Percentiles rank a stretch among this genome's conserved stretches.
Evolutionary conservation across 2,113 vertebrate genomes (phyloP).

Genomic region (Lophotis ruficrista): DNA sequence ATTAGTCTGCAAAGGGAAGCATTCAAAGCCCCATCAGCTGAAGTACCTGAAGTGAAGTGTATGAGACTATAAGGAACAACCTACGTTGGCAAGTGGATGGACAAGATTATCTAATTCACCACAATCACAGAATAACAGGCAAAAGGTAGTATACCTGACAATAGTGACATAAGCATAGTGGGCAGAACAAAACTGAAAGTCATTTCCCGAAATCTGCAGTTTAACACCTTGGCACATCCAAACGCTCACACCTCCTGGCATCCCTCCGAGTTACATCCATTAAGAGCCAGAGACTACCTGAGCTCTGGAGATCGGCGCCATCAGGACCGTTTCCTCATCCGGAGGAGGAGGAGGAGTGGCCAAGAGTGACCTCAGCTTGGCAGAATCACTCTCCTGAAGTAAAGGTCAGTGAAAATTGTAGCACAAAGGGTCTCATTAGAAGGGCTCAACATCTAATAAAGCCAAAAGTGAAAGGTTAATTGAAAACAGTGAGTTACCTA

Average conservation of each 20-base stretch:
- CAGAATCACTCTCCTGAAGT: not conserved
- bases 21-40: not conserved
- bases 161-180: accelerated
- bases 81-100: accelerated
- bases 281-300: not conserved
- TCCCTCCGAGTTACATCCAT: not conserved
- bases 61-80: not conserved
- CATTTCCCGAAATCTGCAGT: not conserved
- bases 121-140: accelerated
- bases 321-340: not conserved
- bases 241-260: not conserved
- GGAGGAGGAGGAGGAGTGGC: not conserved
- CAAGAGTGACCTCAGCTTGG: constrained; percentile 1
- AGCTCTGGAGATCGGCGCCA: not conserved
- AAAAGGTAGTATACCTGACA: not conserved
- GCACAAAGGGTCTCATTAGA: not conserved
- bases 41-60: not conserved
- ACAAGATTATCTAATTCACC: not conserved
- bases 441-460: not conserved
- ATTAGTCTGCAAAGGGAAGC: not conserved
- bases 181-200: not conserved
- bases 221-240: not conserved
- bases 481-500: not conserved
- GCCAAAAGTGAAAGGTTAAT: not conserved
- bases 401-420: not conserved